Percentiles rank a stretch among this genome's conserved stretches.
These are phyloP conservation scores for Maniola hyperantus DNA, from an alignment of 2,888 invertebrate genomes.

Conservation along the genomic window DNA sequence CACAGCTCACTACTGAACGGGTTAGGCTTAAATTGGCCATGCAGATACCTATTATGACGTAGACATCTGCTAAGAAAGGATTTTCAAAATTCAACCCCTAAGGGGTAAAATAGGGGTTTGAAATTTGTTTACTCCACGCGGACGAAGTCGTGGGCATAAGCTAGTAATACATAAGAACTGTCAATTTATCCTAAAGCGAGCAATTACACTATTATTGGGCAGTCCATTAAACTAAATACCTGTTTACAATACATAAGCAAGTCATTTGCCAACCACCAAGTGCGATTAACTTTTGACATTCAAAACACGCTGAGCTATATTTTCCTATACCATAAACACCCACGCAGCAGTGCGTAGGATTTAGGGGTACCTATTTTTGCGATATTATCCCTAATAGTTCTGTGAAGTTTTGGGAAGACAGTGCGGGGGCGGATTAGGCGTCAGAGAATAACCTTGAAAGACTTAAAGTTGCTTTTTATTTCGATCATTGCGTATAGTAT, in stretches of 20 bases:
- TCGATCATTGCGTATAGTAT: not conserved
- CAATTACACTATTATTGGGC: slow-evolving; percentile 10
- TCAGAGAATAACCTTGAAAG: slow-evolving; percentile 35
- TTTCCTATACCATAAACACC: slow-evolving; percentile 22
- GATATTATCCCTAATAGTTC: slow-evolving; percentile 29
- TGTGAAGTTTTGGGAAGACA: slow-evolving; percentile 31
- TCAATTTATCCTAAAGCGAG: not conserved
- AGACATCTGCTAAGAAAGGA: too few relatives aligned
- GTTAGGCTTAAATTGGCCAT: too few relatives aligned
- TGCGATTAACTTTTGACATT: slow-evolving; percentile 29
- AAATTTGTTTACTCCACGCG: too few relatives aligned
- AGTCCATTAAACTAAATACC: slow-evolving; percentile 18
- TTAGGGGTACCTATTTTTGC: slow-evolving; percentile 33
- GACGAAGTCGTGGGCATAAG: too few relatives aligned
- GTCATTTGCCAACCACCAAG: slow-evolving; percentile 14
- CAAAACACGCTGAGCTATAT: slow-evolving; percentile 21
- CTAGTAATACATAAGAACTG: not conserved
- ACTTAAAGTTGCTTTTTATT: not conserved
- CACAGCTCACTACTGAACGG: too few relatives aligned
- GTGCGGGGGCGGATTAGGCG: slow-evolving; percentile 40
- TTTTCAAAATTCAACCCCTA: too few relatives aligned
- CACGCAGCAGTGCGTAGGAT: slow-evolving; percentile 38
- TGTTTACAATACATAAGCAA: slow-evolving; percentile 20
- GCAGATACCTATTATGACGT: too few relatives aligned
- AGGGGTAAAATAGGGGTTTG: too few relatives aligned